phyloP scores from a whole-genome alignment of 2,797 vertebrate species.

The Oceanodroma leucorhoa region DNA sequence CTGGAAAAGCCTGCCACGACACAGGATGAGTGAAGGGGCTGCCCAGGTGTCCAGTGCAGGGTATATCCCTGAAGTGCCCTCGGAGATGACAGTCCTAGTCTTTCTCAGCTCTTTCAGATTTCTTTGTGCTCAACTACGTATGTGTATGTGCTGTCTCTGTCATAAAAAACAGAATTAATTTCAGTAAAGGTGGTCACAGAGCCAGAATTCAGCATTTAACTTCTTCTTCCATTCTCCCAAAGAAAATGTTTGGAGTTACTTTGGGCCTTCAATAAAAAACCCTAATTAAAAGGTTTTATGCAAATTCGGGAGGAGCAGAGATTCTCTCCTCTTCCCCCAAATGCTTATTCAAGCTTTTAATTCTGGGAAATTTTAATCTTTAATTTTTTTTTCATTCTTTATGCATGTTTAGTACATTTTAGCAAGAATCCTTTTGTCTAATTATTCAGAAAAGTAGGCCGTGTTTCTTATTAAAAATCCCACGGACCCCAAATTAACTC shows the following conservation, averaged over 20 bases:
- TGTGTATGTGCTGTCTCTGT: neutral
- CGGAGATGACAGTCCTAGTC: neutral
- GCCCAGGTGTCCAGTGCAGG: neutral
- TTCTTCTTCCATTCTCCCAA: neutral
- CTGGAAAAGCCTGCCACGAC: neutral
- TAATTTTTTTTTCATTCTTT: neutral
- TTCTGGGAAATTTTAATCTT: neutral
- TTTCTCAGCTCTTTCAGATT: neutral
- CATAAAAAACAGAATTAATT: neutral
- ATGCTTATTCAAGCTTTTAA: neutral
- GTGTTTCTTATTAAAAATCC: constrained; percentile 20
- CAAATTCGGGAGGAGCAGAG: neutral
- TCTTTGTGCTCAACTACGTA: neutral
- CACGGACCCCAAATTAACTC: neutral
- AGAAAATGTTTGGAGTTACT: neutral
- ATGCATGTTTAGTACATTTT: neutral
- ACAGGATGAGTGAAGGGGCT: neutral
- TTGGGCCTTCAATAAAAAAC: neutral
- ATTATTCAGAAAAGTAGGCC: neutral
- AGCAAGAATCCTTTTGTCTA: neutral
- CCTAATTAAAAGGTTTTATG: neutral
- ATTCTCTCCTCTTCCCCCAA: neutral
- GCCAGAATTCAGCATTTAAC: neutral
- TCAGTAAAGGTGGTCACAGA: neutral
- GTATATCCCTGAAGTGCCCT: neutral